phyloP scores from a whole-genome alignment of 2,113 vertebrate species.

The Ciconia boyciana region DNA sequence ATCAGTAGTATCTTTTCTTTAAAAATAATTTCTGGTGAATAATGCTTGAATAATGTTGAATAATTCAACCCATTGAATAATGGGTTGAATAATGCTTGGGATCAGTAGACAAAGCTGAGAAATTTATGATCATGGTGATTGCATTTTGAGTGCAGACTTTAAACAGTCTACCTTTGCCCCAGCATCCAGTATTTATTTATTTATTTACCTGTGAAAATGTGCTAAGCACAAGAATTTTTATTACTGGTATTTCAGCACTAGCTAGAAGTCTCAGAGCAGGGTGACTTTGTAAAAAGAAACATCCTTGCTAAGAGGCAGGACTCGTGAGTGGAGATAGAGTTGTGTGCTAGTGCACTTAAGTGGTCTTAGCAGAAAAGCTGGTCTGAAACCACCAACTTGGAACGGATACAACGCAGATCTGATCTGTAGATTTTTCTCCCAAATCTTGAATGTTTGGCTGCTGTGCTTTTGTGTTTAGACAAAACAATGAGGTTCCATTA shows the following conservation, averaged over 20 bases:
- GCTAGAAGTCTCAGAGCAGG: background rate
- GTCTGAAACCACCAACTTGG: fast-evolving
- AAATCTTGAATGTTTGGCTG: background rate
- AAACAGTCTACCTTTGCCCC: background rate
- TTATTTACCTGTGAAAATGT: background rate
- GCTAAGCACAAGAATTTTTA: background rate
- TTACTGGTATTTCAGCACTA: background rate
- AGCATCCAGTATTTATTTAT: background rate
- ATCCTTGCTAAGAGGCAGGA: background rate
- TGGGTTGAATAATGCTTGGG: background rate
- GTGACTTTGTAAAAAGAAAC: background rate
- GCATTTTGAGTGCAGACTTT: background rate
- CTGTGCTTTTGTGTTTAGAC: background rate
- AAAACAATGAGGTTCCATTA: background rate
- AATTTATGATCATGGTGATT: background rate
- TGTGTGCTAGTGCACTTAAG: background rate
- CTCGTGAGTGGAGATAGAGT: background rate
- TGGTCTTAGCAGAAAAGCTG: background rate
- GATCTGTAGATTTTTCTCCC: background rate
- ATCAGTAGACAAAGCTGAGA: background rate
- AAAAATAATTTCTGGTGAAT: background rate
- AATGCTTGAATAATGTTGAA: no score
- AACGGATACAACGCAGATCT: background rate
- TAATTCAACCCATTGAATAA: no score
- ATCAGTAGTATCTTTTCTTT: background rate